Percentiles rank a stretch among this genome's conserved stretches.
Evolutionary conservation across 2,113 vertebrate genomes (phyloP).

Genomic region (Morone chrysops): DNA sequence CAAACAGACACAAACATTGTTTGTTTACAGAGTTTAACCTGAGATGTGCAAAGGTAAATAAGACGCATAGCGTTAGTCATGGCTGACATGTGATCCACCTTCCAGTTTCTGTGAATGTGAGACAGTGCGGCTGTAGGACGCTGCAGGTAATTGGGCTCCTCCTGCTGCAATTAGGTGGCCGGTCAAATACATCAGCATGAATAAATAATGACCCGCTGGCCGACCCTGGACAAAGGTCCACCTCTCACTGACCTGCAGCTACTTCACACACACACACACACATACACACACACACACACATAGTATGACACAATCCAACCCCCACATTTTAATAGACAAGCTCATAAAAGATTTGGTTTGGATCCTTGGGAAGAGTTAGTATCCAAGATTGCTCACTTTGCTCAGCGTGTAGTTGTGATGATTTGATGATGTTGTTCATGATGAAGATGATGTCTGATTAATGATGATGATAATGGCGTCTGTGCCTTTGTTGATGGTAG

Average conservation of each 20-base stretch:
- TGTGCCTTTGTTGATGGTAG: too few relatives aligned
- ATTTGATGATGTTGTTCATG: too few relatives aligned
- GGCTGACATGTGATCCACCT: constrained; percentile 54
- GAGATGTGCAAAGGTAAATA: constrained; percentile 70
- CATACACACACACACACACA: too few relatives aligned
- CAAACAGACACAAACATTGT: constrained; percentile 32
- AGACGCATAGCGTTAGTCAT: constrained; percentile 52
- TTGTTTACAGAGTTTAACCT: constrained; percentile 43
- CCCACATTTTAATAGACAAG: too few relatives aligned
- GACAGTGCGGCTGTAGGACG: constrained; percentile 10
- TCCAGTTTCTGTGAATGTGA: constrained; percentile 62
- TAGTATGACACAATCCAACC: too few relatives aligned
- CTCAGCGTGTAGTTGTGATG: too few relatives aligned
- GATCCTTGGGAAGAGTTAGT: too few relatives aligned
- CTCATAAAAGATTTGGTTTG: too few relatives aligned
- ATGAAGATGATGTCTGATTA: too few relatives aligned
- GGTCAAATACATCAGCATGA: constrained; percentile 66
- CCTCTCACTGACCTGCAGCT: constrained; percentile 57
- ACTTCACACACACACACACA: not conserved
- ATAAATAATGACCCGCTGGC: constrained; percentile 69
- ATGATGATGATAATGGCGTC: too few relatives aligned
- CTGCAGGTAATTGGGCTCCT: constrained; percentile 62
- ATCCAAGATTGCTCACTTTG: too few relatives aligned
- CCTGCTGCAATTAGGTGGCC: constrained; percentile 67
- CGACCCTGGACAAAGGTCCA: constrained; percentile 67